These are phyloP conservation scores for Heliconius ethilla DNA, from an alignment of 2,888 invertebrate genomes.

Conservation along the genomic window DNA sequence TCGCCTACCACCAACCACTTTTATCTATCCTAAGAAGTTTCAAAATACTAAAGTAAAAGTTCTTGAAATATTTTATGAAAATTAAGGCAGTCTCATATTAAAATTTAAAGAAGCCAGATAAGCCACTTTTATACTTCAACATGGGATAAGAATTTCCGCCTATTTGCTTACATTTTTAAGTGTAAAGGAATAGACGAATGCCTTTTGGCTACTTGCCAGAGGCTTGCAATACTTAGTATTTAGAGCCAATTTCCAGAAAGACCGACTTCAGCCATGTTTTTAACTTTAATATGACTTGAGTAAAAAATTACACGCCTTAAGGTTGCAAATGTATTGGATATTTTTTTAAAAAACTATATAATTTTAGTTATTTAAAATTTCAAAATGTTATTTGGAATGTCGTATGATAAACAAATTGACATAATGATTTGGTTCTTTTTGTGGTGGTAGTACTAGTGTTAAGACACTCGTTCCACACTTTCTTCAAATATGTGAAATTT, in stretches of 20 bases:
- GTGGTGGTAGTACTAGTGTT: no score
- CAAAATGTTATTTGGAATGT: neutral
- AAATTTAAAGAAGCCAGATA: slow-evolving; percentile 9
- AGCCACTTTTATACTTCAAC: slow-evolving; percentile 18
- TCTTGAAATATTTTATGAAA: slow-evolving; percentile 25
- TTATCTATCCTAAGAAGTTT: neutral
- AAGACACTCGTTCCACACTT: no score
- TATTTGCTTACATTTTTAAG: slow-evolving; percentile 49
- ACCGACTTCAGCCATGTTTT: slow-evolving; percentile 40
- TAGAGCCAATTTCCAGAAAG: slow-evolving; percentile 53
- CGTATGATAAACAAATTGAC: no score
- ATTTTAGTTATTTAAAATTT: neutral
- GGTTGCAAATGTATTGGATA: neutral
- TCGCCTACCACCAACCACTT: neutral
- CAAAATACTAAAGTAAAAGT: neutral
- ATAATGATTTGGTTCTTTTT: no score
- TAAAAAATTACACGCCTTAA: slow-evolving; percentile 25
- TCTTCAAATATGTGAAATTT: neutral
- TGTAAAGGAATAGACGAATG: slow-evolving; percentile 53
- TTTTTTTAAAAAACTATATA: no score
- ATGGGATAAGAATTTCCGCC: slow-evolving; percentile 39
- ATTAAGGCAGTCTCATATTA: slow-evolving; percentile 6
- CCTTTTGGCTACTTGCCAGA: slow-evolving; percentile 51
- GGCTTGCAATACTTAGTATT: slow-evolving; percentile 47
- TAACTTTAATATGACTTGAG: slow-evolving; percentile 39